Evolutionary conservation across 2,113 vertebrate genomes (phyloP).

Genomic region (Etheostoma cragini): DNA sequence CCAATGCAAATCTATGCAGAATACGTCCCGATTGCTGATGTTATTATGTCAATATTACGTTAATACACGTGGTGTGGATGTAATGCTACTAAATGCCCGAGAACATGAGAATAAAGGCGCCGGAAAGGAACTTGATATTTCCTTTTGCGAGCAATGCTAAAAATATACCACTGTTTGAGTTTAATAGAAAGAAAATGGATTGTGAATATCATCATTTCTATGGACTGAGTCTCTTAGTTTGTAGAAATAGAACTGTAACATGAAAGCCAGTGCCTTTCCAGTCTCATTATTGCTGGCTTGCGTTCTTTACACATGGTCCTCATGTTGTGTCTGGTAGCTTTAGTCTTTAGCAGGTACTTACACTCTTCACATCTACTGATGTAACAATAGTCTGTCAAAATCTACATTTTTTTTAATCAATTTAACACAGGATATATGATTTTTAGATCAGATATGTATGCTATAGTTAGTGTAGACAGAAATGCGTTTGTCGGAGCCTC

Average conservation of each 20-base stretch:
- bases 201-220: neutral
- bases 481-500: neutral
- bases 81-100: neutral
- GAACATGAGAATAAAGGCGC: neutral
- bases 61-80: neutral
- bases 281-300: neutral
- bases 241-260: neutral
- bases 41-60: too few relatives aligned
- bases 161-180: neutral
- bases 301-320: neutral
- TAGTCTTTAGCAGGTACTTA: neutral
- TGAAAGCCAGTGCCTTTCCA: neutral
- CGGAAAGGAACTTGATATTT: neutral
- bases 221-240: neutral
- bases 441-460: neutral
- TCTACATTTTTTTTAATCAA: too few relatives aligned
- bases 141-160: neutral
- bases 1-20: neutral
- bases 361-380: too few relatives aligned
- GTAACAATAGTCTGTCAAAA: too few relatives aligned
- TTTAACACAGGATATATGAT: too few relatives aligned
- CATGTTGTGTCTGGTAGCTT: slow-evolving; percentile 9
- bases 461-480: neutral
- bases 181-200: neutral
- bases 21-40: neutral